These are phyloP conservation scores for Calameuta filiformis DNA, from an alignment of 2,888 invertebrate species.

Conservation along the genomic window DNA sequence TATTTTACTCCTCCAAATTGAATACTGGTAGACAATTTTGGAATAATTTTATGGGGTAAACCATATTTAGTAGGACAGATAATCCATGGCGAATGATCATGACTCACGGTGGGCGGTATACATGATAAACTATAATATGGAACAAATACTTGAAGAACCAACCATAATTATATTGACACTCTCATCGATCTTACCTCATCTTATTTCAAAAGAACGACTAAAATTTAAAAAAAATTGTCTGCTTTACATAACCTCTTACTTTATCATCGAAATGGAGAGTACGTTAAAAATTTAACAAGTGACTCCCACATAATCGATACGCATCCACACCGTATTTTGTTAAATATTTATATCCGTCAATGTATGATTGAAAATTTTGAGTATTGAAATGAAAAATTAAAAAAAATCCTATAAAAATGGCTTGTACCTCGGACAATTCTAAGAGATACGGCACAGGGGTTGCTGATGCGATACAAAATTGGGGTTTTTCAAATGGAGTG, in stretches of 20 bases:
- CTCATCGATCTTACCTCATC: no score
- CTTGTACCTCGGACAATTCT: constrained; percentile 46
- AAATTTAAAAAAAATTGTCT: no score
- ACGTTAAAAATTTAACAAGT: no score
- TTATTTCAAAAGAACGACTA: no score
- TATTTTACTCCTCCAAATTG: constrained; percentile 13
- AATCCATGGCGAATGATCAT: constrained; percentile 14
- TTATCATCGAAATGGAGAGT: no score
- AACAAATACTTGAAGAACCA: background rate
- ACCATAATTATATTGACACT: background rate
- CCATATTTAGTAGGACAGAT: constrained; percentile 15
- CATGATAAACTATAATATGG: background rate
- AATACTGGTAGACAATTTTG: constrained; percentile 12
- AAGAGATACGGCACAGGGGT: constrained; percentile 48
- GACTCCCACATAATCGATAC: no score
- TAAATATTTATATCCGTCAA: no score
- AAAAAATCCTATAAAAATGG: constrained; percentile 23
- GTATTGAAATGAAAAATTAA: no score
- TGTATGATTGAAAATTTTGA: no score
- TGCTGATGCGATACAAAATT: constrained; percentile 56
- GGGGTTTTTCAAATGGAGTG: constrained; percentile 54
- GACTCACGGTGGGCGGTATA: background rate
- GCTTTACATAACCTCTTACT: no score
- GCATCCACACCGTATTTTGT: no score
- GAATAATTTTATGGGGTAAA: constrained; percentile 13